Conservation (phyloP, 1,140 invertebrate species). For the Listronotus bonariensis region DNA sequence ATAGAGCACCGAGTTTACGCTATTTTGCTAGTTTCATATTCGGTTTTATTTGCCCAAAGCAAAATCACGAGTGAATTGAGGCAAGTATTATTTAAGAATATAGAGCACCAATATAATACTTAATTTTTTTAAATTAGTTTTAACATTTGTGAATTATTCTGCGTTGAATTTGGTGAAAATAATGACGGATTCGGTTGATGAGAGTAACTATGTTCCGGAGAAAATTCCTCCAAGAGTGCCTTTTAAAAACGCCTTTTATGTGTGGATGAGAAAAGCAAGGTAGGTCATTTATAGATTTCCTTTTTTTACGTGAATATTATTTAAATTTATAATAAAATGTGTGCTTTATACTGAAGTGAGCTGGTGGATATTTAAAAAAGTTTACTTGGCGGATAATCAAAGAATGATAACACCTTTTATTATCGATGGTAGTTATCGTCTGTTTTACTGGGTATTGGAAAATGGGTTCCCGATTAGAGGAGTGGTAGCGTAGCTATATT, state of each 20-base stretch:
- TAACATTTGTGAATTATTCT: neutral
- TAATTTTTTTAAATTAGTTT: neutral
- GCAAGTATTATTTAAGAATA: too few species aligned
- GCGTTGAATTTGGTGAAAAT: neutral
- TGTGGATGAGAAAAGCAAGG: constrained; percentile 44
- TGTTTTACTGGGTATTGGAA: too few species aligned
- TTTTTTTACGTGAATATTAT: too few species aligned
- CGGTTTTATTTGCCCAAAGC: neutral
- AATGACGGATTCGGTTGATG: constrained; percentile 18
- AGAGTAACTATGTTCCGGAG: constrained; percentile 27
- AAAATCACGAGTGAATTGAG: too few species aligned
- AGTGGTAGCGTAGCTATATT: too few species aligned
- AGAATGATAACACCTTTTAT: too few species aligned
- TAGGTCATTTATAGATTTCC: constrained; percentile 14
- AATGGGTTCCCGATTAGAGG: too few species aligned
- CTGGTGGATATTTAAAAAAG: too few species aligned
- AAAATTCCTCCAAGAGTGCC: constrained; percentile 20
- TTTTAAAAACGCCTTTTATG: constrained; percentile 42
- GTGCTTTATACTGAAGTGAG: too few species aligned
- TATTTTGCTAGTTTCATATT: neutral
- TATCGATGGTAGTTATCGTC: too few species aligned
- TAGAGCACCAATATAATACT: neutral
- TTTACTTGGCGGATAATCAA: too few species aligned
- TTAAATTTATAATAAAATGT: too few species aligned
- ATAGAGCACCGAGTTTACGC: constrained; percentile 6